phyloP scores from a whole-genome alignment of 1,140 invertebrate genomes.

The Solenopsis invicta region DNA sequence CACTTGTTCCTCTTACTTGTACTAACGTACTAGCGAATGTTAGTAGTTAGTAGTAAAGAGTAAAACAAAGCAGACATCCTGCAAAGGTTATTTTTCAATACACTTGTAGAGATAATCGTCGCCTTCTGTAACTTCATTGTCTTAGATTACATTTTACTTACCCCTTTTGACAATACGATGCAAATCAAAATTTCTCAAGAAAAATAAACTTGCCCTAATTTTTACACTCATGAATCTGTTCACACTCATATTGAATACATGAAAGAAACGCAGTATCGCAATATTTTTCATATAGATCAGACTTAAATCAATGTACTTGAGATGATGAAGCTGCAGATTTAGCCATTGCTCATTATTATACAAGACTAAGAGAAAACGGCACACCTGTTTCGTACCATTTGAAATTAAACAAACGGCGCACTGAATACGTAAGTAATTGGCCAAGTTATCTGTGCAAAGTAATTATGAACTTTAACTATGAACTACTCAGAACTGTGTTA shows the following conservation, averaged over 20 bases:
- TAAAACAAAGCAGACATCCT: slow-evolving; percentile 70
- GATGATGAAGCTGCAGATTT: slow-evolving; percentile 71
- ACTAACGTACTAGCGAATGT: slow-evolving; percentile 70
- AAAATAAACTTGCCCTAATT: neutral
- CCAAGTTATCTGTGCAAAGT: slow-evolving; percentile 71
- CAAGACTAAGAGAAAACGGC: slow-evolving; percentile 75
- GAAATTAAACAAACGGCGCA: slow-evolving; percentile 59
- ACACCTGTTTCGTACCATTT: slow-evolving; percentile 70
- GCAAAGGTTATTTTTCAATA: slow-evolving; percentile 81
- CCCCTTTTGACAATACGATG: slow-evolving; percentile 21
- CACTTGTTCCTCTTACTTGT: slow-evolving; percentile 75
- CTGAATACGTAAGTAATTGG: slow-evolving; percentile 71
- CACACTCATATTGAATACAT: neutral
- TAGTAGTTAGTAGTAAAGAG: slow-evolving; percentile 66
- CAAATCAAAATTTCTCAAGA: slow-evolving; percentile 55
- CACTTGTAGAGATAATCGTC: slow-evolving; percentile 75
- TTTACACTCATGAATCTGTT: neutral
- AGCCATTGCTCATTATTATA: slow-evolving; percentile 79
- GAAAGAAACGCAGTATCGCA: neutral
- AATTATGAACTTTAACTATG: slow-evolving; percentile 52
- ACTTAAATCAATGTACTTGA: slow-evolving; percentile 45
- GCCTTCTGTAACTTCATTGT: slow-evolving; percentile 71
- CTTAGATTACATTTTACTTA: slow-evolving; percentile 40
- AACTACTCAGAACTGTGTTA: slow-evolving; percentile 51
- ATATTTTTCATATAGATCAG: neutral